phyloP scores from a whole-genome alignment of 2,113 vertebrate genomes.

The Cyprinodon brontotheroides region DNA sequence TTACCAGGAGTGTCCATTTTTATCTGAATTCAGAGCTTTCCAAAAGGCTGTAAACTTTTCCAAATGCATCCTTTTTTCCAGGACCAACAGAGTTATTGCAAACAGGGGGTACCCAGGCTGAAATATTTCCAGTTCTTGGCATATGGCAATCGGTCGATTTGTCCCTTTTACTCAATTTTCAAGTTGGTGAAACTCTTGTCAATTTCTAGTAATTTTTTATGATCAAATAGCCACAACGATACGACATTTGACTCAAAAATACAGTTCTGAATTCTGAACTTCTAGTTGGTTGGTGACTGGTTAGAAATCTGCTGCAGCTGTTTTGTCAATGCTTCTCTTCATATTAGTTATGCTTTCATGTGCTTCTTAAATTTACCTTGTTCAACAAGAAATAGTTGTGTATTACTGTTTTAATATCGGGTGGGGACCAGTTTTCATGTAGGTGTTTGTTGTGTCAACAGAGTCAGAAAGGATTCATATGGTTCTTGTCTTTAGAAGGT shows the following conservation, averaged over 20 bases:
- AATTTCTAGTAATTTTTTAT: too few species aligned
- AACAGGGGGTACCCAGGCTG: background rate
- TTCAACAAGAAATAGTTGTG: slow-evolving; percentile 59
- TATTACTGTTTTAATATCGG: slow-evolving; percentile 59
- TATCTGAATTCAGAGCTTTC: background rate
- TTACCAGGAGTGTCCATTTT: background rate
- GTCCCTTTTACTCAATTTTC: background rate
- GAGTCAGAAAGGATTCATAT: slow-evolving; percentile 42
- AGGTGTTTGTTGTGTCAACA: slow-evolving; percentile 46
- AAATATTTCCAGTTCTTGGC: background rate
- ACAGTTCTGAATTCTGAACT: too few species aligned
- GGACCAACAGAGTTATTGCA: background rate
- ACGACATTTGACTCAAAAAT: too few species aligned
- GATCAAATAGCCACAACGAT: too few species aligned
- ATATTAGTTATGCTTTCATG: slow-evolving; percentile 38
- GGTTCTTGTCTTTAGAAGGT: slow-evolving; percentile 66
- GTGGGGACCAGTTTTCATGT: slow-evolving; percentile 54
- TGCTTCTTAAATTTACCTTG: slow-evolving; percentile 47
- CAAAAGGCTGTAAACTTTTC: background rate
- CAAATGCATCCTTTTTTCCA: background rate
- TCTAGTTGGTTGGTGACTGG: too few species aligned
- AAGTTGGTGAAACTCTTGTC: background rate
- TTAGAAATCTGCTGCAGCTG: background rate
- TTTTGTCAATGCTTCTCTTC: background rate
- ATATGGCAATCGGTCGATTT: background rate